Percentiles rank a stretch among this genome's conserved stretches.
Conservation (phyloP, 1,140 invertebrate genomes). For the Melitaea cinxia region DNA sequence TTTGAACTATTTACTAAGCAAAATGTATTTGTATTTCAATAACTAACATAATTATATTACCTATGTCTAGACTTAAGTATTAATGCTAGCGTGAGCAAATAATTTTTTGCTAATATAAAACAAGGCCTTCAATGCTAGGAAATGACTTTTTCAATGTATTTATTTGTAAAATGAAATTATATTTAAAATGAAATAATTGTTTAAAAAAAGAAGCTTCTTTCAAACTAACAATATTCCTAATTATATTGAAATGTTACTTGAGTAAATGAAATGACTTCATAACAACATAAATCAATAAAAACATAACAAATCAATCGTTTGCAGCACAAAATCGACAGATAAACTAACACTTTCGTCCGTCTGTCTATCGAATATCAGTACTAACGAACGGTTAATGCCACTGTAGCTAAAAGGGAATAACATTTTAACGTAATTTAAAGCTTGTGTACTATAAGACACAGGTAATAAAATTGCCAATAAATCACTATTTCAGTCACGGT, state of each 20-base stretch:
- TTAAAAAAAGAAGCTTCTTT: no score
- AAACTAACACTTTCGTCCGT: slow-evolving; percentile 31
- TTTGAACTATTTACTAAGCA: no score
- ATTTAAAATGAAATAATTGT: no score
- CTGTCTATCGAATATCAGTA: slow-evolving; percentile 33
- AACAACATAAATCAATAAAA: slow-evolving; percentile 21
- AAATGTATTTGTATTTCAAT: no score
- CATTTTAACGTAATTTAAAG: slow-evolving; percentile 2
- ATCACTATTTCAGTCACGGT: not conserved
- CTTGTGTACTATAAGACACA: not conserved
- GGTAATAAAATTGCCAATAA: not conserved
- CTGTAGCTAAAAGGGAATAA: slow-evolving; percentile 14
- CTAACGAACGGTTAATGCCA: slow-evolving; percentile 25
- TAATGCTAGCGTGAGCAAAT: no score
- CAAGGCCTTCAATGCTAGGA: no score
- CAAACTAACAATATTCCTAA: no score
- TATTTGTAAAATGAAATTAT: no score
- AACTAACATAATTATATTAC: no score
- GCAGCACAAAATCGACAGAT: slow-evolving; percentile 25
- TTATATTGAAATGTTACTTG: slow-evolving; percentile 3
- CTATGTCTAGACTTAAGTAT: no score
- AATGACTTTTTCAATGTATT: no score
- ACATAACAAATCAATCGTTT: slow-evolving; percentile 9
- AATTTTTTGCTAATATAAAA: no score
- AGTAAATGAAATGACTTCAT: slow-evolving; percentile 22